Evolutionary conservation across 2,113 vertebrate genomes (phyloP), one percentile per base, ranked within the genome.

Genomic region (Vimba vimba): DNA sequence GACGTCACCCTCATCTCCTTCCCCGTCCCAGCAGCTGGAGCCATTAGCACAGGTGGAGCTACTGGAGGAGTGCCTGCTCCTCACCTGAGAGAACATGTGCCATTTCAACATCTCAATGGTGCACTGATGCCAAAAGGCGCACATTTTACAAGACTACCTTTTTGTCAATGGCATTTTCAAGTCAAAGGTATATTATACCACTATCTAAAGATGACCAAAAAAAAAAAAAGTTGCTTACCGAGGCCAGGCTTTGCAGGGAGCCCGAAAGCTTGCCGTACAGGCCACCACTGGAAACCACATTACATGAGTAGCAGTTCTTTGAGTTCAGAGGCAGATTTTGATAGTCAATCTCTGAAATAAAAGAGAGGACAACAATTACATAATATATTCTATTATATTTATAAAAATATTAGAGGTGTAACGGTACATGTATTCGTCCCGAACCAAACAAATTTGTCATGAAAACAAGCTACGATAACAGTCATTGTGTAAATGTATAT

Each of bases 31-130:
- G 73, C 95, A 96, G 88, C 91, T 95, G 59, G 96, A 96, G 73
- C 87, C 92, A 30, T 97, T 97, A n/a, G 94, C 95, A 74, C 96
- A 98, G 59, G 95, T 96, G 88, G 96, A 97, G 88, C 97, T 97
- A 89, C 96, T 97, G 89, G 96, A 97, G 3, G 97, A 98, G 79
- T 97, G 96, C 25, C 95, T 91, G 90, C 97, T 99, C 90, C 96
- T 96, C 47, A 97, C 96, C 97, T 99, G 93, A 76, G 85, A 77
- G 7, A 86, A 23, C 2, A 59, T 15, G 9, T 62, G 33, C 9
- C 25, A 64, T 19, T 66, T 64, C 7, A 45, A 43, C 23, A 71
- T 45, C 64, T 50, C n/a, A 36, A 33, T 57, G 8, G 15, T 4
- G 64, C 15, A 33, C 17, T 36, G 4, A 36, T 36, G 17, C 7